phyloP scores from a whole-genome alignment of 2,113 vertebrate genomes.

The Empidonax traillii region DNA sequence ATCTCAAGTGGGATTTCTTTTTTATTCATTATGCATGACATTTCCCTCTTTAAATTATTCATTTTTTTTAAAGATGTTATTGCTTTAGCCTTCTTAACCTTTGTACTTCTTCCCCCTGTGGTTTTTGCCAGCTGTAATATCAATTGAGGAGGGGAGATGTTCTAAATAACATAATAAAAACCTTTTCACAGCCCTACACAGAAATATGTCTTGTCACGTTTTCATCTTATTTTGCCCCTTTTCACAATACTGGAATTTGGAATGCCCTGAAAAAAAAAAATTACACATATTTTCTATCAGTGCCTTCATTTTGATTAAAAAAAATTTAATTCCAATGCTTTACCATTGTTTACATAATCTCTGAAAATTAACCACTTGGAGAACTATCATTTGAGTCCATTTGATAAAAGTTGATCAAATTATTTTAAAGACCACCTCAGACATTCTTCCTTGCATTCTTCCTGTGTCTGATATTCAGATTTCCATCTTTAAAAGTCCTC shows the following conservation, averaged over 20 bases:
- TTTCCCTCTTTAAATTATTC: slow-evolving; percentile 76
- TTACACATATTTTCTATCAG: neutral
- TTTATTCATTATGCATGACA: slow-evolving; percentile 76
- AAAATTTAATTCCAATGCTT: neutral
- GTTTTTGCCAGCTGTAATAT: slow-evolving; percentile 47
- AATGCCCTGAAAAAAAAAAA: neutral
- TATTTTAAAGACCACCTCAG: neutral
- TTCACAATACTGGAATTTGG: neutral
- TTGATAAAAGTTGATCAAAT: neutral
- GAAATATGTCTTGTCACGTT: neutral
- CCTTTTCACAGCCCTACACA: neutral
- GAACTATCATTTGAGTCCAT: neutral
- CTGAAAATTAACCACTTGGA: neutral
- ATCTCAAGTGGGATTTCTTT: slow-evolving; percentile 50
- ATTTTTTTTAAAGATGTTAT: slow-evolving; percentile 38
- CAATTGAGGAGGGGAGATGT: neutral
- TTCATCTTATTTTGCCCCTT: neutral
- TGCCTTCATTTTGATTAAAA: neutral
- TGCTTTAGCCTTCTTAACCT: slow-evolving; percentile 67
- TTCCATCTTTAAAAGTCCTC: neutral
- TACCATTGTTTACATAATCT: neutral
- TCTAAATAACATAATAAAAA: slow-evolving; percentile 17
- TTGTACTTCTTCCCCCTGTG: slow-evolving; percentile 22
- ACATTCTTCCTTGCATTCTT: neutral
- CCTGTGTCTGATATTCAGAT: neutral